Evolutionary conservation across 2,113 vertebrate genomes (phyloP), one percentile per base, ranked within the genome.

Genomic region (Oxygymnocypris stewartii): DNA sequence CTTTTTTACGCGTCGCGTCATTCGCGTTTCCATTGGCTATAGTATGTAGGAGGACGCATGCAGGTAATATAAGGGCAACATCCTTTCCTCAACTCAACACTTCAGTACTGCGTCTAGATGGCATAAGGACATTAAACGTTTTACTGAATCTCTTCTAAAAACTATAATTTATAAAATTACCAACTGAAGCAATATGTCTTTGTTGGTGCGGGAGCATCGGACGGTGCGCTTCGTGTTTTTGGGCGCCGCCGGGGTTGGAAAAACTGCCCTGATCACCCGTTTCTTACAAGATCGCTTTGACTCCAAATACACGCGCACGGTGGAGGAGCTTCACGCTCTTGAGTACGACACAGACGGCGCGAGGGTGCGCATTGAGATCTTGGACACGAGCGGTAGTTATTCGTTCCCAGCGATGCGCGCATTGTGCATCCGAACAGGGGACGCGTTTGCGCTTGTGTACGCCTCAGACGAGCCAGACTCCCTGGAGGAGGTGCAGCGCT

Each of bases 371-470:
- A 89, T 95, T 37, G 94, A 95, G 90, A 94, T 95, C 78, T 35
- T 95, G 90, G 95, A 95, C 91, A 94, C 95, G 1, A 94, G 94
- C 82, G 95, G 95, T 54, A 95, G 94, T 88, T 96, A 94, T 89
- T 90, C 94, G 3, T 95, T 95, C 91, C 95, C 95, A 54, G 95
- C 95, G 79, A 95, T 95, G 94, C 89, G 94, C 54, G 89, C 93
- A 85, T 93, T 95, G 35, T 88, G 91, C 85, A 95, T 95, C 89
- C 90, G 91, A 1, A 92, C 93, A 88, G 92, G 91, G 2, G 93
- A 95, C 86, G 94, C 93, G 0, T 92, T 95, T 73, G 94, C 92
- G 18, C 90, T 95, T 8, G 94, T 95, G 76, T 95, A 93, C 90
- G 90, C 94, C 1, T 89, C 93, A 51, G 92, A 92, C 28, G 90